phyloP scores from a whole-genome alignment of 2,113 vertebrate genomes.

The Cololabis saira region DNA sequence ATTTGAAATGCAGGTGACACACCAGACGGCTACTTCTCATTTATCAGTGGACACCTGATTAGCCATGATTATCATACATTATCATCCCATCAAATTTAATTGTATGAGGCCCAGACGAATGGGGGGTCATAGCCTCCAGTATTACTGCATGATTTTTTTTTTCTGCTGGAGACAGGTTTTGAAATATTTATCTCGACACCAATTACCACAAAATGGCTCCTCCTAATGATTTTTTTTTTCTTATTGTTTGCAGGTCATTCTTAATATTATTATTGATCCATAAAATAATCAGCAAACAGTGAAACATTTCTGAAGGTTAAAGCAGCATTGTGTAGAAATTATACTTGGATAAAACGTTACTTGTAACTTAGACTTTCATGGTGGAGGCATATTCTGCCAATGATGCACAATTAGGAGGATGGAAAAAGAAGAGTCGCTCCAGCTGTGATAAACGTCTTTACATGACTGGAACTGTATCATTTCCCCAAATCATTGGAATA shows the following conservation, averaged over 20 bases:
- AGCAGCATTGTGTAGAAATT: neutral
- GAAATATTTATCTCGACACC: slow-evolving; percentile 77
- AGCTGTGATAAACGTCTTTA: no score
- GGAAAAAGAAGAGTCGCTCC: no score
- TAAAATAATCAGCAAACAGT: neutral
- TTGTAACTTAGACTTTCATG: no score
- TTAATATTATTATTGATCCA: slow-evolving; percentile 19
- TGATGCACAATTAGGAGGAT: no score
- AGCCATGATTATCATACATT: slow-evolving; percentile 97
- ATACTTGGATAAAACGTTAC: neutral
- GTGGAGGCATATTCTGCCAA: no score
- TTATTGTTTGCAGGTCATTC: neutral
- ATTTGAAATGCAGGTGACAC: slow-evolving; percentile 96
- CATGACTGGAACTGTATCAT: no score
- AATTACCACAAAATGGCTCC: slow-evolving; percentile 40
- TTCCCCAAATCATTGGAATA: no score
- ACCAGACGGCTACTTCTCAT: slow-evolving; percentile 86
- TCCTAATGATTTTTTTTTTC: slow-evolving; percentile 4
- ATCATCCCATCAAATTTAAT: slow-evolving; percentile 97
- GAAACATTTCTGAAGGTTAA: neutral
- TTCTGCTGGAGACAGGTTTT: slow-evolving; percentile 58
- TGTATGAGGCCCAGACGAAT: slow-evolving; percentile 82
- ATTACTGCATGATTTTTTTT: slow-evolving; percentile 69
- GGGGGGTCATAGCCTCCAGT: slow-evolving; percentile 83
- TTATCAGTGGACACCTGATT: slow-evolving; percentile 92